phyloP scores from a whole-genome alignment of 2,888 invertebrate genomes.

The Desoria tigrina region DNA sequence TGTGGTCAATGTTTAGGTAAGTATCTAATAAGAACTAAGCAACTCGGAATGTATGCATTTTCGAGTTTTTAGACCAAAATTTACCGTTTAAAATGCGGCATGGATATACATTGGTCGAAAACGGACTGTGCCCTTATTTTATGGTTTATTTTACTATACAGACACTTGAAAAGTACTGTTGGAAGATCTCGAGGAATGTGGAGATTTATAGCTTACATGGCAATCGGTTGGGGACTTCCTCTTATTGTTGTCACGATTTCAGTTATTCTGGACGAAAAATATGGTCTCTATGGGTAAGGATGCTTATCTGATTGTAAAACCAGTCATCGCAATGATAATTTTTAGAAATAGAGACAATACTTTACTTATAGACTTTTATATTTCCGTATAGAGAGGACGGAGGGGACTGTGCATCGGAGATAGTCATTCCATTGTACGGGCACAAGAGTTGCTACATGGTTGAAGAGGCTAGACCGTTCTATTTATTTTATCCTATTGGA shows the following conservation, averaged over 20 bases:
- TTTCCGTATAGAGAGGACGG: constrained; percentile 40
- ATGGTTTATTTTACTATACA: no score
- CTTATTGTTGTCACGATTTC: constrained; percentile 34
- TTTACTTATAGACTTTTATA: not conserved
- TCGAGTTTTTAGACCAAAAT: no score
- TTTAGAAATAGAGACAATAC: constrained; percentile 6
- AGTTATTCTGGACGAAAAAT: constrained; percentile 36
- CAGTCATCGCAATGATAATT: no score
- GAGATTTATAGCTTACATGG: constrained; percentile 41
- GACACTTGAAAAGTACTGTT: constrained; percentile 43
- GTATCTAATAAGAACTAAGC: no score
- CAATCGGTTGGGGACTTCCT: constrained; percentile 42
- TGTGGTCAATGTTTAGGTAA: constrained; percentile 49
- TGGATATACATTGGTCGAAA: no score
- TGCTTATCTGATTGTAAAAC: not conserved
- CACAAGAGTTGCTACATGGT: constrained; percentile 40
- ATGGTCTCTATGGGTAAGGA: constrained; percentile 40
- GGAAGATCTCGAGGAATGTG: constrained; percentile 43
- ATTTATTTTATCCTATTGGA: constrained; percentile 49
- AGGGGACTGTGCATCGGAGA: constrained; percentile 36
- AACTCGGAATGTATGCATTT: not conserved
- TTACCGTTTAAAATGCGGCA: no score
- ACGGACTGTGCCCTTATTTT: no score
- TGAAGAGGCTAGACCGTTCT: constrained; percentile 41
- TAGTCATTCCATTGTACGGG: constrained; percentile 48